Evolutionary conservation across 1,140 invertebrate species (phyloP).

Genomic region (Kradibia gibbosae): DNA sequence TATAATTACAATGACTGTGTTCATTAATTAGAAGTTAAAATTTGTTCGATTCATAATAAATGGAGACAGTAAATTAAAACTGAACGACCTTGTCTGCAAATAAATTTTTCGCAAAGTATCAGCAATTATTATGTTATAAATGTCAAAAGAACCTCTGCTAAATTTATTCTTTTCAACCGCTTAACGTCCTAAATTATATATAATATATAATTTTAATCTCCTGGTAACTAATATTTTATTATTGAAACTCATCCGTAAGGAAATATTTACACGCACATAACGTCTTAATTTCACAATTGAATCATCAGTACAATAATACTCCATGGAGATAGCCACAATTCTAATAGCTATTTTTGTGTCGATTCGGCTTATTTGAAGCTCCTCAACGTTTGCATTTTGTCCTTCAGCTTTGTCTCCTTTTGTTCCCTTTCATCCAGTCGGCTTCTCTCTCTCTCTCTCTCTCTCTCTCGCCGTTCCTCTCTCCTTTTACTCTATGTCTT

Average conservation of each 20-base stretch:
- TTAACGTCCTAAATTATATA: slow-evolving; percentile 13
- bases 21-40: neutral
- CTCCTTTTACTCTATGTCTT: too few species aligned
- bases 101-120: slow-evolving; percentile 7
- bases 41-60: neutral
- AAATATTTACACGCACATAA: neutral
- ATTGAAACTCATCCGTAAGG: slow-evolving; percentile 8
- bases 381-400: slow-evolving; percentile 3
- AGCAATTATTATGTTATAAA: slow-evolving; percentile 15
- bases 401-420: neutral
- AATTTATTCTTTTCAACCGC: slow-evolving; percentile 1
- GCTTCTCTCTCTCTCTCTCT: neutral
- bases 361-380: neutral
- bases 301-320: neutral
- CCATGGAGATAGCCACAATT: neutral
- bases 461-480: neutral
- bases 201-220: slow-evolving; percentile 24
- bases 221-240: neutral
- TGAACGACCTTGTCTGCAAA: neutral
- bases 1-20: neutral
- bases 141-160: neutral
- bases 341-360: neutral
- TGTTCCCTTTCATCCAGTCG: neutral
- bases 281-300: neutral
- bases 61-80: neutral